Base-by-base conservation (phyloP, 2,888 invertebrate species). In the Drosophila pseudotalamancana region DNA sequence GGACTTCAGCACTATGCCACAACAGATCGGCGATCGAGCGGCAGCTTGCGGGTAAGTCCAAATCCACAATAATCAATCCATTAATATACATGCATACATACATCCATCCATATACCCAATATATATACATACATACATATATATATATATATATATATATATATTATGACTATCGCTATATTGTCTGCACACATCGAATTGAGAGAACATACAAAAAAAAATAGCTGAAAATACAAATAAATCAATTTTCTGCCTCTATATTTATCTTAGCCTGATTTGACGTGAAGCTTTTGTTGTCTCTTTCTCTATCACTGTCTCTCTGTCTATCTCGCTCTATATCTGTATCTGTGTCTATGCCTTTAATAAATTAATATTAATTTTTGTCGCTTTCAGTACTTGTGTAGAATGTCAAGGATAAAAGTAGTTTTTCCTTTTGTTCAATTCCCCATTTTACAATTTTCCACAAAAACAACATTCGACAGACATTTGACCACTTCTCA, bases 1-100 rank as follows among this genome's bases (percentile, higher is more conserved):
- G 91, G 91, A 81, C 87, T 91, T 39, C 91, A 91, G 80, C 91
- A 91, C 85, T 91, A 90, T 90, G 89, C 90, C 86, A 89, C 91
- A 83, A 88, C 90, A 85, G 91, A 91, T 88, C 90, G 91, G 35
- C 90, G 91, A 72, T 91, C 91, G 68, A 91, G 86, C 75, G 88
- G 91, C 76, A 91, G 89, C 78, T 67, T 91, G 39, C 82, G 91
- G 90, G 91, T 91, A 91, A 91, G 91, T 91, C 63, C 35, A 23
- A 60, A 14, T 27, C 19, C 25, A 43, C 12, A 25, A 50, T 34
- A 29, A 12, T n/a, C 42, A 3, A 55, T 16, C 9, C 21, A 21
- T 29, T 27, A 21, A 25, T 34, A 32, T 31, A 29, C 42, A 37
- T 25, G 18, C 43, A 23, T 43, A 32, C 31, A 32, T 42, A 45